Conservation (phyloP, 2,888 invertebrate genomes). For the Harpagoxenus sublaevis region DNA sequence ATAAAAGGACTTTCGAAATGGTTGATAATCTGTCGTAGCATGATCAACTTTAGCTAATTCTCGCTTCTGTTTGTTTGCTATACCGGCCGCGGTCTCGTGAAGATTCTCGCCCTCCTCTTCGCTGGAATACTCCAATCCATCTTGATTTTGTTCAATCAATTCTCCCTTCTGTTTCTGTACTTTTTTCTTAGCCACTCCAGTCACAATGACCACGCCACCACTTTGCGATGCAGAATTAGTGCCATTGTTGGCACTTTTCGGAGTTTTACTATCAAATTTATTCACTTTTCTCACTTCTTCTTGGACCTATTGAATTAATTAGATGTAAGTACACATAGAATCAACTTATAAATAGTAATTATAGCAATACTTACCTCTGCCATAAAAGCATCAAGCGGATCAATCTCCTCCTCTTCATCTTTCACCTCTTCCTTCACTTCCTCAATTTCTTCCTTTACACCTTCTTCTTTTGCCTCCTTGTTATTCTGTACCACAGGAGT, state of each 20-base stretch:
- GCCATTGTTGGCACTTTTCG: slow-evolving; percentile 87
- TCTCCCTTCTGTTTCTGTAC: slow-evolving; percentile 96
- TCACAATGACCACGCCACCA: slow-evolving; percentile 92
- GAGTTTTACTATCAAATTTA: slow-evolving; percentile 89
- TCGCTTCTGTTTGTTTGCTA: slow-evolving; percentile 96
- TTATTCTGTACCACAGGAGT: slow-evolving; percentile 81
- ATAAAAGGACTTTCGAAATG: slow-evolving; percentile 98
- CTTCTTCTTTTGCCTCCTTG: slow-evolving; percentile 85
- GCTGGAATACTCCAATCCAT: slow-evolving; percentile 98
- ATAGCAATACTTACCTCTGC: slow-evolving; percentile 88
- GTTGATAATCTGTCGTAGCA: slow-evolving; percentile 93
- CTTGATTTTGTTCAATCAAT: slow-evolving; percentile 99
- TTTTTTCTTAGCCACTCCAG: slow-evolving; percentile 94
- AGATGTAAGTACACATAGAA: slow-evolving; percentile 18
- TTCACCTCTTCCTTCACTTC: slow-evolving; percentile 82
- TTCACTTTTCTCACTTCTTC: slow-evolving; percentile 94
- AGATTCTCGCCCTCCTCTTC: slow-evolving; percentile 98
- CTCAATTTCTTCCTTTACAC: slow-evolving; percentile 88
- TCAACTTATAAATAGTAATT: background rate
- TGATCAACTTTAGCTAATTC: slow-evolving; percentile 98
- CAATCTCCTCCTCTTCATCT: slow-evolving; percentile 90
- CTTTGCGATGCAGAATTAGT: slow-evolving; percentile 83
- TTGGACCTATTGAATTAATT: slow-evolving; percentile 87
- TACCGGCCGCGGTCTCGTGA: slow-evolving; percentile 95
- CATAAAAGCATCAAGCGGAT: slow-evolving; percentile 99